Base-by-base conservation (phyloP, 1,140 invertebrate genomes). In the Amyelois transitella region DNA sequence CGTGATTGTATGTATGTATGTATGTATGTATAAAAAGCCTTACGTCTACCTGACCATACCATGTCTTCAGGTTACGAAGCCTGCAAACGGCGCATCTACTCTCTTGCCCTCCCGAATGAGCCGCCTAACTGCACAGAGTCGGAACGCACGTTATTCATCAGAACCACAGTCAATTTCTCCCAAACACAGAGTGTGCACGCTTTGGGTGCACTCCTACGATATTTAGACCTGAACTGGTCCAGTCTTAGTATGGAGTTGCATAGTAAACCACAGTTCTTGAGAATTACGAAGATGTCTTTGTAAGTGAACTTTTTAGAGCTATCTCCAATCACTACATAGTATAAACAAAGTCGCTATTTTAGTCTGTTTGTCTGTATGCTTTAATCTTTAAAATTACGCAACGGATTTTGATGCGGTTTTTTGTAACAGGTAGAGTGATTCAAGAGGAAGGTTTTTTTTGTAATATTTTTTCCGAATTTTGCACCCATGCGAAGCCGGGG, bases 131-230 rank as follows among this genome's bases (percentile, higher is more conserved):
- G 89, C 32, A 88, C 88, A 8, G 90, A 91, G n/a, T 81, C 86
- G 12, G 92, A 95, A 53, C 89, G 91, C 38, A 71, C 89, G 1
- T 72, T 91, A 8, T 94, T 92, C 72, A 81, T 96, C 0, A 91
- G 92, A 38, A 93, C 93, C 0, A 72, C 93, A 0, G 69, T 96
- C 0, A 92, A 95, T 77, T 93, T 95, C 68, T 89, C 91, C 38
- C 91, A 91, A 56, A 81, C 84, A 1, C 82, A 90, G n/a, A 92
- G 91, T 75, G 89, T 96, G 0, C 90, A 94, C 74, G 92, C 94
- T 1, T 75, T 93, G 12, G 95, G 94, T n/a, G 91, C 92, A 0
- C 83, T 96, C 43, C 73, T 96, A 17, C 92, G 92, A 71, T 95
- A 92, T 72, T 62, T 96, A 47, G 94, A 96, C 60, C 92, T 91